Evolutionary conservation across 1,140 invertebrate genomes (phyloP).

Genomic region (Drosophila pandora): DNA sequence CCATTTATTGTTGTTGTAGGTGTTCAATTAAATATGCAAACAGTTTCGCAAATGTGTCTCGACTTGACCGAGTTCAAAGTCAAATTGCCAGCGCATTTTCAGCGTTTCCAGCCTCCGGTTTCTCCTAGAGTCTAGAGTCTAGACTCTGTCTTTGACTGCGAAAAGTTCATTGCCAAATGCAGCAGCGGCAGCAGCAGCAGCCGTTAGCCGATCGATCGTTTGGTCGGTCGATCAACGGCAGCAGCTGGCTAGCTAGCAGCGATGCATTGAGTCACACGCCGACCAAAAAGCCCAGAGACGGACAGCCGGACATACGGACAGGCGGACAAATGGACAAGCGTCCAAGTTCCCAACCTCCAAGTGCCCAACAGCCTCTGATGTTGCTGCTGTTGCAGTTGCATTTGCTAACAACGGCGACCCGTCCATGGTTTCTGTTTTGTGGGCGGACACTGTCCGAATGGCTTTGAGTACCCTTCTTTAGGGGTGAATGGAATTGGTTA

Average conservation of each 20-base stretch:
- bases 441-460: constrained; percentile 76
- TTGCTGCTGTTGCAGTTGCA: constrained; percentile 34
- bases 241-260: constrained; percentile 34
- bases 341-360: constrained; percentile 56
- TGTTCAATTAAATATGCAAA: constrained; percentile 83
- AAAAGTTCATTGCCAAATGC: constrained; percentile 82
- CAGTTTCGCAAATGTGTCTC: constrained; percentile 79
- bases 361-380: constrained; percentile 35
- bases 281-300: constrained; percentile 41
- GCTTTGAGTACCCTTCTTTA: constrained; percentile 53
- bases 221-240: constrained; percentile 76
- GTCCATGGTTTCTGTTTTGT: constrained; percentile 53
- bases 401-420: constrained; percentile 43
- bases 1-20: constrained; percentile 75
- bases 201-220: constrained; percentile 51
- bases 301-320: constrained; percentile 31
- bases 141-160: constrained; percentile 40
- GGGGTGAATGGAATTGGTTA: constrained; percentile 15
- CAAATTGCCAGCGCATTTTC: constrained; percentile 65
- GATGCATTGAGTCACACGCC: constrained; percentile 74
- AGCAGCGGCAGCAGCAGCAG: no score
- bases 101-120: constrained; percentile 26
- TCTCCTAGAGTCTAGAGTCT: constrained; percentile 38
- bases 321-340: constrained; percentile 10
- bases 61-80: constrained; percentile 81